phyloP scores from a whole-genome alignment of 1,140 invertebrate species.

The Littorina saxatilis region DNA sequence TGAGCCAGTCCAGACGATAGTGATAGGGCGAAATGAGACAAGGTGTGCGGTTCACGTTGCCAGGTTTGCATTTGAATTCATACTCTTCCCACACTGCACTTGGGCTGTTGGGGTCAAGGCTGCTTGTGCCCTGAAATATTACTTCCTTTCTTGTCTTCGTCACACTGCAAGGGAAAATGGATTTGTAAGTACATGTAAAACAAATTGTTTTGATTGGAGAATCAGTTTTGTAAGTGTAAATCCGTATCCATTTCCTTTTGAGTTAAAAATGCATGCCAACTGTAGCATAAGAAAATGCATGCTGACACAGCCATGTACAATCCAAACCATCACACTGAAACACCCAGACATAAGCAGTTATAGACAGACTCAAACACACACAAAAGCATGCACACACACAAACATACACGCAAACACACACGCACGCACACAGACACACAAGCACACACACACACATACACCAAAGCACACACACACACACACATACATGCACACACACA shows the following conservation, averaged over 20 bases:
- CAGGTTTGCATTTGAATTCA: conserved; percentile 78
- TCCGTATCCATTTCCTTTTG: too few relatives aligned
- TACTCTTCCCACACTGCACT: conserved; percentile 74
- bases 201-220: too few relatives aligned
- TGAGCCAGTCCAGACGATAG: conserved; percentile 76
- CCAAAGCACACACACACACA: not conserved
- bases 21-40: conserved; percentile 77
- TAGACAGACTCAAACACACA: not conserved
- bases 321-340: not conserved
- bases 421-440: not conserved
- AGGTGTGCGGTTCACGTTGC: conserved; percentile 68
- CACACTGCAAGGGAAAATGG: conserved; percentile 66
- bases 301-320: not conserved
- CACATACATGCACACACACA: not conserved
- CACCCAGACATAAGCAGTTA: not conserved
- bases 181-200: not conserved
- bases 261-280: too few relatives aligned
- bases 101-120: conserved; percentile 56
- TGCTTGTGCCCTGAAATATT: conserved; percentile 74
- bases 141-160: conserved; percentile 76
- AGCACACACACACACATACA: not conserved
- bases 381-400: conserved; percentile 7
- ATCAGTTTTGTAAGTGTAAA: not conserved
- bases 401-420: not conserved
- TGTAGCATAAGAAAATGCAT: not conserved